A percentile compares a stretch with the other conserved stretches of the same genome.
These are phyloP conservation scores for Athalia cordata DNA, from an alignment of 2,888 invertebrate species.

Conservation along the genomic window DNA sequence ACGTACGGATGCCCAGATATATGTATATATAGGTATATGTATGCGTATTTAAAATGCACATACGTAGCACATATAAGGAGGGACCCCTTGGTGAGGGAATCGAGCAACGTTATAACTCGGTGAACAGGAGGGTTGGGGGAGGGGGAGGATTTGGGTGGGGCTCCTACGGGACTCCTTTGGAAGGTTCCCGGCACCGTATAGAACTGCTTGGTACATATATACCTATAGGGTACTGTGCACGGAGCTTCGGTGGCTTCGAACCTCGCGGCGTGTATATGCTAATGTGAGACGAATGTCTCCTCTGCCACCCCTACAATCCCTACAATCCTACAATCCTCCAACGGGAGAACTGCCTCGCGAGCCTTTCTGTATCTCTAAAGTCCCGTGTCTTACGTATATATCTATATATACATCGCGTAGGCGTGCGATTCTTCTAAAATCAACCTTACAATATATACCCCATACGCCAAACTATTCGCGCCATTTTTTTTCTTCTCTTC, in stretches of 20 bases:
- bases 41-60: not conserved
- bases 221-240: not conserved
- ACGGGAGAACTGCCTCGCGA: slow-evolving; percentile 60
- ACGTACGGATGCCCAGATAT: slow-evolving; percentile 9
- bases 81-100: slow-evolving; percentile 35
- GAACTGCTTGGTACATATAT: no score
- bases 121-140: slow-evolving; percentile 16
- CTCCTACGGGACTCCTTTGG: slow-evolving; percentile 49
- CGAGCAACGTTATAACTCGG: slow-evolving; percentile 27
- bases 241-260: slow-evolving; percentile 52
- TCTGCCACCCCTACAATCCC: slow-evolving; percentile 55
- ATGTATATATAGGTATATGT: not conserved
- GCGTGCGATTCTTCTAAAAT: slow-evolving; percentile 68
- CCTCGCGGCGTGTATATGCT: slow-evolving; percentile 71
- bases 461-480: slow-evolving; percentile 59
- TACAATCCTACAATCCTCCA: slow-evolving; percentile 49
- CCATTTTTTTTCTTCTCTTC: slow-evolving; percentile 47
- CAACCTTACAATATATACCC: slow-evolving; percentile 50
- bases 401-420: slow-evolving; percentile 53
- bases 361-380: slow-evolving; percentile 52
- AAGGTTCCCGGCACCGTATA: no score
- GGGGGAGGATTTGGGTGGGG: slow-evolving; percentile 38
- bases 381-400: slow-evolving; percentile 40
- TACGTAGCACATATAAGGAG: slow-evolving; percentile 13
- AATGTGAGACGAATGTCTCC: slow-evolving; percentile 73